Evolutionary conservation across 2,888 invertebrate species (phyloP).

Genomic region (Cylindroiulus punctatus): DNA sequence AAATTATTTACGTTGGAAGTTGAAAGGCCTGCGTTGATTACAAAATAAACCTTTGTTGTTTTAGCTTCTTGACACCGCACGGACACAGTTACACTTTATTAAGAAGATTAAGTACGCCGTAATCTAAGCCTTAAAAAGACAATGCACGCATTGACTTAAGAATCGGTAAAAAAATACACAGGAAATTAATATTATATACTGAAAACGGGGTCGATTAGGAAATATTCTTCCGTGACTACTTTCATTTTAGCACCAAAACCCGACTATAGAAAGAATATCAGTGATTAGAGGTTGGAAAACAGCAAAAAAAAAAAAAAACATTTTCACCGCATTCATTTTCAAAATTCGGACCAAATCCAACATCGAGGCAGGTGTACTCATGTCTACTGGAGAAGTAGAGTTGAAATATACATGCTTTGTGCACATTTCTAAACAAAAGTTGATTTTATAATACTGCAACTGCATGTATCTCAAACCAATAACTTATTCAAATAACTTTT

Average conservation of each 20-base stretch:
- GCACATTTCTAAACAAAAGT: too few species aligned
- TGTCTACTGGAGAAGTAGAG: too few species aligned
- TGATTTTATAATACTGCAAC: too few species aligned
- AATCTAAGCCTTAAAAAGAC: neutral
- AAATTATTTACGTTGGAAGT: neutral
- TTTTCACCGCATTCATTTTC: neutral
- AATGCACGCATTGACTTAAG: neutral
- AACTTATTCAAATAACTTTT: neutral
- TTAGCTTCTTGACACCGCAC: neutral
- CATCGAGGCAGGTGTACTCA: too few species aligned
- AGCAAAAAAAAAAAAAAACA: neutral
- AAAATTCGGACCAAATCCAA: neutral
- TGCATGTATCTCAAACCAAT: neutral
- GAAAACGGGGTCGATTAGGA: neutral
- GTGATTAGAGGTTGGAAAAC: neutral
- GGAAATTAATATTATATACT: neutral
- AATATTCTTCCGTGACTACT: neutral
- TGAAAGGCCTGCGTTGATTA: neutral
- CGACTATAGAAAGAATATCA: neutral
- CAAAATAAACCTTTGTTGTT: neutral
- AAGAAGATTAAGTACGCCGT: neutral
- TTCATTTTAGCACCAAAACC: neutral
- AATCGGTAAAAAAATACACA: neutral
- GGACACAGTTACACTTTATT: conserved; percentile 23
- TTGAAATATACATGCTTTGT: too few species aligned